Evolutionary conservation across 2,888 invertebrate genomes (phyloP), one percentile per base, ranked within the genome.

Genomic region (Chrysina gloriosa): DNA sequence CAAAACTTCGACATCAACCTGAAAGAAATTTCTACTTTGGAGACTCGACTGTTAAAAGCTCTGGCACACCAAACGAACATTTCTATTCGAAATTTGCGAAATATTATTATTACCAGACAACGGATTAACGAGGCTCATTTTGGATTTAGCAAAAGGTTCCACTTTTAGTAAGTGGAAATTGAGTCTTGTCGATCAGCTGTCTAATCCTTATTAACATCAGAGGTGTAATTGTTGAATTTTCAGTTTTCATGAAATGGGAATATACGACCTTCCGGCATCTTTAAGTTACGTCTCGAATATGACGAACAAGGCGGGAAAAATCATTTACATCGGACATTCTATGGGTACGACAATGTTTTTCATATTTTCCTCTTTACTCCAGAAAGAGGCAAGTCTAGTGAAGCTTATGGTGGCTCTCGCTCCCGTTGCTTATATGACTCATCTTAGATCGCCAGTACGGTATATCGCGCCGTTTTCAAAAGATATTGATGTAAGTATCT

Each of bases 321-420:
- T 92, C 31, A 87, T 89, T 74, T 97, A 96, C 80, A 84, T 96
- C 42, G 97, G 97, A 0, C 96, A 97, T 82, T 96, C 95, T 0
- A 96, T 97, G 90, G 97, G 96, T 0, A 92, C 93, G 0, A 91
- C 94, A 0, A 86, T 89, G 76, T 88, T 91, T 73, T 92, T 90
- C 77, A 90, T 90, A 1, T 85, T 93, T 78, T 86, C 92, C 54
- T 89, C 92, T 0, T 86, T 88, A 14, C 84, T 88, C 72, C 89
- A 90, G 0, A 87, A 91, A 72, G 90, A 90, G 71, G 81, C 82
- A 3, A 90, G 92, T 73, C 86, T 89, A 63, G 84, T 94, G 31
- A 86, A 87, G 74, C 86, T 89, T 0, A 91, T 90, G 76, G 89
- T 90, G 68, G 87, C 90, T 19, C 82, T 92, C 64, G 92, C 92